Evolutionary conservation across 2,888 invertebrate genomes (phyloP).

Genomic region (Andrena minutula): DNA sequence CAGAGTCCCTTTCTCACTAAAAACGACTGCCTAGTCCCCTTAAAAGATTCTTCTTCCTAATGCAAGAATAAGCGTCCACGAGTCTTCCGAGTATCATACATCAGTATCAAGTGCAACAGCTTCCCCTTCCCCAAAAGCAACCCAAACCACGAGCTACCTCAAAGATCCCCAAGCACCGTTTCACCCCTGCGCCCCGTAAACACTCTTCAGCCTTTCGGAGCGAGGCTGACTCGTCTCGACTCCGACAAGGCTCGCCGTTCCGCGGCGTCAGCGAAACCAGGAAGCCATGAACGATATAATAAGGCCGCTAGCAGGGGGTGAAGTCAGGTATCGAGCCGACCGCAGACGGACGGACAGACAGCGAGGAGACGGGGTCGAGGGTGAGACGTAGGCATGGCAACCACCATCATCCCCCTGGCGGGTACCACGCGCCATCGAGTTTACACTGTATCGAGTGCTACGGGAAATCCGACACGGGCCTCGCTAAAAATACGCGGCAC

Average conservation of each 20-base stretch:
- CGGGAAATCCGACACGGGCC: constrained; percentile 65
- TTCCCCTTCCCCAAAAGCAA: no score
- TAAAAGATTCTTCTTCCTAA: no score
- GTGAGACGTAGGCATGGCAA: constrained; percentile 80
- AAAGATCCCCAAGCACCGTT: no score
- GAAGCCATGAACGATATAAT: constrained; percentile 14
- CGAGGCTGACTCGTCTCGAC: no score
- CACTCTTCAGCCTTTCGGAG: no score
- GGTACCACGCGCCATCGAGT: constrained; percentile 62
- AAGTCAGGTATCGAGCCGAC: constrained; percentile 29
- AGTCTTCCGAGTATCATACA: no score
- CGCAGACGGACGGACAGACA: constrained; percentile 57
- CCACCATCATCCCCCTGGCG: constrained; percentile 61
- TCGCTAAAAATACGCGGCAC: constrained; percentile 65
- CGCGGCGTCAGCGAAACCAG: background rate
- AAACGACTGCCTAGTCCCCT: no score
- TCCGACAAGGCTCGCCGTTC: background rate
- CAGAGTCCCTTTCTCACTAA: no score
- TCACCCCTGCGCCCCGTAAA: no score
- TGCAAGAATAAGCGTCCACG: no score
- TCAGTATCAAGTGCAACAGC: no score
- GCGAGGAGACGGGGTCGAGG: constrained; percentile 62
- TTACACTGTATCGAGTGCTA: constrained; percentile 72
- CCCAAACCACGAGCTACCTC: no score
- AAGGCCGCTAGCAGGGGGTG: background rate